phyloP scores from a whole-genome alignment of 2,113 vertebrate genomes.

The Desmodus rotundus region DNA sequence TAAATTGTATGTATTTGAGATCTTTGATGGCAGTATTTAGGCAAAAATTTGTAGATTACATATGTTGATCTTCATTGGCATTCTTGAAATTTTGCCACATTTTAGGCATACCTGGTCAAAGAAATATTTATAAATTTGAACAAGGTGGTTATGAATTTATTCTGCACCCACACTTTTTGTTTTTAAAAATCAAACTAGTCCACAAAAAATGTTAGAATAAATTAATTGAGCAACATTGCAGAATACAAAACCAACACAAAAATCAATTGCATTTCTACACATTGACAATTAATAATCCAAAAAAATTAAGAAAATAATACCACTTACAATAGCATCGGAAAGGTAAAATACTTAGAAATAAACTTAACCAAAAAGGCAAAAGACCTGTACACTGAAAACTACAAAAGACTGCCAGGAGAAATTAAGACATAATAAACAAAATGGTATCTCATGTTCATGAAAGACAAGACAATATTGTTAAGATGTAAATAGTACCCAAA shows the following conservation, averaged over 20 bases:
- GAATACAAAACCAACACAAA: not conserved
- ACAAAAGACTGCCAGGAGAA: not conserved
- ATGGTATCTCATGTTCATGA: not conserved
- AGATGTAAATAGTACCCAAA: not conserved
- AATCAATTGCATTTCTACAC: not conserved
- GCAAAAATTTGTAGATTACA: not conserved
- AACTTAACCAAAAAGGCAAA: not conserved
- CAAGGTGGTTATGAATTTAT: not conserved
- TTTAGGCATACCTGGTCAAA: conserved; percentile 13
- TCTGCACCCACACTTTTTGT: not conserved
- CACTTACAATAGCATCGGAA: not conserved
- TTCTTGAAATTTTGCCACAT: not conserved
- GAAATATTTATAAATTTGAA: not conserved
- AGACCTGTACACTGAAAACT: not conserved
- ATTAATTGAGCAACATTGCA: not conserved
- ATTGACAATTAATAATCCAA: not conserved
- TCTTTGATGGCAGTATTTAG: not conserved
- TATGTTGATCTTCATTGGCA: not conserved
- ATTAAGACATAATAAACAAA: not conserved
- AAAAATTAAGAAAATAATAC: conserved; percentile 1
- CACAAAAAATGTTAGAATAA: not conserved
- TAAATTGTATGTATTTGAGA: not conserved
- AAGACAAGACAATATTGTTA: not conserved
- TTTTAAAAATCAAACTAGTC: conserved; percentile 5
- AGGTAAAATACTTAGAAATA: not conserved